Conservation (phyloP, 2,888 invertebrate species). For the Agrotis puta region DNA sequence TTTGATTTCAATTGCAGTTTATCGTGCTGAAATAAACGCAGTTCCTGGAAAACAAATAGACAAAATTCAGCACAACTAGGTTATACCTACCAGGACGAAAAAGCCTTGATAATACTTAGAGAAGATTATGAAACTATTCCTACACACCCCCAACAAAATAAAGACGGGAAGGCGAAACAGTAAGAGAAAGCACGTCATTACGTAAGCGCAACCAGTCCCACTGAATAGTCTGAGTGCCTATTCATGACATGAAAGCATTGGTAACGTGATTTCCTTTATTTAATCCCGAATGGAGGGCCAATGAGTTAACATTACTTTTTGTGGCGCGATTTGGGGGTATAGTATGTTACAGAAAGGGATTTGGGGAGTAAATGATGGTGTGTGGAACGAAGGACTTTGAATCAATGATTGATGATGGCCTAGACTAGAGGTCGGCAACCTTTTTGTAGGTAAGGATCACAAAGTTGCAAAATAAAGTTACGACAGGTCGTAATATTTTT, state of each 20-base stretch:
- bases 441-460: no score
- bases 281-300: conserved; percentile 37
- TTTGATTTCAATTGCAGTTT: background rate
- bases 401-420: background rate
- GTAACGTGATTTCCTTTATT: conserved; percentile 56
- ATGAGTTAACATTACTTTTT: conserved; percentile 50
- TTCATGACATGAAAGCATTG: conserved; percentile 59
- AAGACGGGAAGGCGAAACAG: conserved; percentile 32
- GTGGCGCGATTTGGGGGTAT: conserved; percentile 12
- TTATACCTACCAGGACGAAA: background rate
- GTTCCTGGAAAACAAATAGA: background rate
- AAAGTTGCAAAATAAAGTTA: no score
- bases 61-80: background rate
- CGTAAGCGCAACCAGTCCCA: conserved; percentile 31
- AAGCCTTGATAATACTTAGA: background rate
- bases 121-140: background rate
- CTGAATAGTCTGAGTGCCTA: conserved; percentile 62
- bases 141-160: conserved; percentile 1
- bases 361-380: background rate
- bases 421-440: no score
- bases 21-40: background rate
- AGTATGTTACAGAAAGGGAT: background rate
- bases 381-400: background rate
- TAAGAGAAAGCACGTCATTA: conserved; percentile 31
- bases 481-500: no score